Percentiles rank a stretch among this genome's conserved stretches.
phyloP scores from a whole-genome alignment of 64 coral and sea anemone genomes.

The Pachyseris speciosa region DNA sequence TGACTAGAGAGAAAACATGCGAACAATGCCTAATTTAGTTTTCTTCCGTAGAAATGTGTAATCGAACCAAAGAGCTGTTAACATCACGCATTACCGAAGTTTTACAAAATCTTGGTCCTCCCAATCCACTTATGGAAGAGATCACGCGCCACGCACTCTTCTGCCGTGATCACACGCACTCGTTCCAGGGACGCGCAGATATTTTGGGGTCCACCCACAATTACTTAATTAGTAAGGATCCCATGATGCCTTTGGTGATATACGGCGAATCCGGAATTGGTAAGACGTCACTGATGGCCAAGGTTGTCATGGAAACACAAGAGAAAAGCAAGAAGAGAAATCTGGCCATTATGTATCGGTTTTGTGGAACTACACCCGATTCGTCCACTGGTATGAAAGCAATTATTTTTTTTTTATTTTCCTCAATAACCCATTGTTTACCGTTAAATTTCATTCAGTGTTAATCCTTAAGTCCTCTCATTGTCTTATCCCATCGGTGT shows the following conservation, averaged over 20 bases:
- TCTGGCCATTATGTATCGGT: constrained; percentile 55
- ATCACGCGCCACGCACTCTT: constrained; percentile 62
- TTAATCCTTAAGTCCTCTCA: not conserved
- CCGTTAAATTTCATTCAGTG: not conserved
- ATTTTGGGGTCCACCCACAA: constrained; percentile 24
- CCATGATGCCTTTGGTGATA: constrained; percentile 53
- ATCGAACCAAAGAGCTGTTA: constrained; percentile 15
- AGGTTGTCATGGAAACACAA: constrained; percentile 47
- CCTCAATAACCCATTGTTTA: not conserved
- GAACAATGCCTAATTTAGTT: not conserved
- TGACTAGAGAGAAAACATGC: not conserved
- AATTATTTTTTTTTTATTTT: not conserved
- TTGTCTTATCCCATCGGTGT: no score
- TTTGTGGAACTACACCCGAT: constrained; percentile 58
- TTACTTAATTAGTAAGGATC: not conserved
- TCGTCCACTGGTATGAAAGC: constrained; percentile 21
- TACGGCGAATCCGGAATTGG: constrained; percentile 68
- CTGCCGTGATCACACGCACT: constrained; percentile 42
- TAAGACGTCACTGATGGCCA: constrained; percentile 64
- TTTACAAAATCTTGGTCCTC: constrained; percentile 9
- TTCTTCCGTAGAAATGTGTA: constrained; percentile 43
- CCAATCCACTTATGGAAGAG: constrained; percentile 60
- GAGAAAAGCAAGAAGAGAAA: not conserved
- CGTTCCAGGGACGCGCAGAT: constrained; percentile 43
- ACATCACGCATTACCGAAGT: constrained; percentile 27